These are phyloP conservation scores for Cheilosia soror DNA, from an alignment of 2,888 invertebrate genomes.

Conservation along the genomic window DNA sequence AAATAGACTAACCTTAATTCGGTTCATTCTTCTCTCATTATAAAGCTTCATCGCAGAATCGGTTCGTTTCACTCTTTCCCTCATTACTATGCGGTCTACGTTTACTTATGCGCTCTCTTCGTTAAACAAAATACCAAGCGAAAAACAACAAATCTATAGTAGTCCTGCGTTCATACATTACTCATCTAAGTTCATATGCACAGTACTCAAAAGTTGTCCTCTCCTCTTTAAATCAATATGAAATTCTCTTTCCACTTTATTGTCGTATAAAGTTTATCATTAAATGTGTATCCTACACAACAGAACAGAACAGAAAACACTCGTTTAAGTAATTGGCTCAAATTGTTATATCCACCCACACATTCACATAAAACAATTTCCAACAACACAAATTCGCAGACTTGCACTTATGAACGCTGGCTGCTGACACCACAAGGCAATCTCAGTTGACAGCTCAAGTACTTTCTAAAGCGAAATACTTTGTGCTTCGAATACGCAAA, in stretches of 20 bases:
- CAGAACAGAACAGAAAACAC: neutral
- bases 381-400: neutral
- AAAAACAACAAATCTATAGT: constrained; percentile 14
- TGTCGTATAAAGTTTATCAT: neutral
- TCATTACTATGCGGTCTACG: constrained; percentile 34
- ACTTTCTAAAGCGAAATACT: constrained; percentile 13
- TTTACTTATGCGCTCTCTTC: constrained; percentile 18
- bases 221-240: constrained; percentile 22
- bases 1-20: constrained; percentile 60
- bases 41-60: constrained; percentile 52
- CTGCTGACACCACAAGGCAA: neutral
- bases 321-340: constrained; percentile 13
- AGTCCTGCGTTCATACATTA: neutral
- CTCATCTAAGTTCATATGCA: neutral
- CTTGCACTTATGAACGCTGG: constrained; percentile 9
- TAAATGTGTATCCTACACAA: constrained; percentile 1
- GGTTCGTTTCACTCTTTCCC: constrained; percentile 60
- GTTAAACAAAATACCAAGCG: constrained; percentile 10
- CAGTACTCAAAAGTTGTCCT: neutral
- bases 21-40: constrained; percentile 60
- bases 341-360: neutral
- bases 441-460: constrained; percentile 4
- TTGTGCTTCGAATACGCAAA: constrained; percentile 16
- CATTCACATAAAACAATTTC: neutral
- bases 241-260: neutral